Evolutionary conservation across 2,888 invertebrate species (phyloP), one percentile per base, ranked within the genome.

Genomic region (Villa cingulata): DNA sequence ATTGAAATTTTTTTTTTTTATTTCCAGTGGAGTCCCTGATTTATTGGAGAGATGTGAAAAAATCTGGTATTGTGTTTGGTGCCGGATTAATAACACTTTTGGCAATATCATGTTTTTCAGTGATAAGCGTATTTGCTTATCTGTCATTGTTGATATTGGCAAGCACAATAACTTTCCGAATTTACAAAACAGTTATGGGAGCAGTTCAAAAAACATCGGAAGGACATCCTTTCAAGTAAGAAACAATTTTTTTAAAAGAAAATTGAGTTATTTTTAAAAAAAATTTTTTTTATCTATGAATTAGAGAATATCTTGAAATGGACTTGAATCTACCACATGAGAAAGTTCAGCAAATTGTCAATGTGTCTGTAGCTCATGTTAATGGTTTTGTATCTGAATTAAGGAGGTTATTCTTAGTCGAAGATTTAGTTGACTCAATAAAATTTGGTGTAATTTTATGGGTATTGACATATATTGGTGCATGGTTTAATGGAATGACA

Each of bases 401-500:
- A 62, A 84, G 96, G 70, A 76, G 92, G 68, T 76, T 97, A 62
- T 92, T 97, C 76, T 80, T 97, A 61, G 92, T 96, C 60, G 96
- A 96, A 70, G 95, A 96, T 74, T 77, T 96, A 62, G 84, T 96
- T 60, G 96, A 97, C 72, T 90, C 90, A 56, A 77, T 90, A 63
- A 90, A 96, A 78, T 97, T 97, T 72, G 92, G 86, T 59, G 82
- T 92, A 58, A 75, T 92, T 62, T 78, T 97, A 68, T 97, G 95
- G 95, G 85, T 87, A 63, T 79, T 97, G 72, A 97, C 97, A 52
- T 97, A 96, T 72, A 78, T 97, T 63, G 97, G 97, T 64, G 85
- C 94, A 62, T 96, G 94, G 89, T 96, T 98, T 78, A 97, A 97
- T 72, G 97, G 96, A 71, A 89, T 97, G 84, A 95, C 96, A 59